Evolutionary conservation across 2,797 vertebrate species (phyloP).

Genomic region (Protosalanx chinensis): DNA sequence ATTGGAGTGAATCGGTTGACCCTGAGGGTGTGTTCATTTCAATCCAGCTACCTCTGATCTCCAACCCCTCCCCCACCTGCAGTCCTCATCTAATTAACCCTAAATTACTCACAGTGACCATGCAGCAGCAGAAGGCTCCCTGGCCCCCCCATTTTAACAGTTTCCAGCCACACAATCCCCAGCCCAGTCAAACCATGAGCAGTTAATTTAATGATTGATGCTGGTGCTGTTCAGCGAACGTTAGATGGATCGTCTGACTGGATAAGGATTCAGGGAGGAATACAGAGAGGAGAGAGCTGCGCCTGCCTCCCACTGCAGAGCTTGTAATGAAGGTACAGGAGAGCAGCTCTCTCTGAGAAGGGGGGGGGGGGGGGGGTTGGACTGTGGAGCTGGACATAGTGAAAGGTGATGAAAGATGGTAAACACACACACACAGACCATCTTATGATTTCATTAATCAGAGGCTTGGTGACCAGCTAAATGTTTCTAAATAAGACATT

Average conservation of each 20-base stretch:
- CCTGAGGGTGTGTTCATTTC: slow-evolving; percentile 45
- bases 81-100: slow-evolving; percentile 73
- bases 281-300: slow-evolving; percentile 9
- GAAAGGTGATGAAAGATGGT: slow-evolving; percentile 15
- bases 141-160: slow-evolving; percentile 22
- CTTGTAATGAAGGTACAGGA: slow-evolving; percentile 18
- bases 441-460: slow-evolving; percentile 35
- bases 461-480: slow-evolving; percentile 25
- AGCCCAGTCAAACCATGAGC: neutral
- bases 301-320: slow-evolving; percentile 4
- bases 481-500: slow-evolving; percentile 1
- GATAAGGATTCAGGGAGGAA: too few relatives aligned
- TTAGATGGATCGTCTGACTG: too few relatives aligned
- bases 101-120: slow-evolving; percentile 69
- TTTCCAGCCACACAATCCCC: slow-evolving; percentile 29
- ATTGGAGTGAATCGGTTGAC: slow-evolving; percentile 31
- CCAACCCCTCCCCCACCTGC: slow-evolving; percentile 64
- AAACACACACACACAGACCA: slow-evolving; percentile 3
- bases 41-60: slow-evolving; percentile 43
- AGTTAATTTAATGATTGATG: neutral
- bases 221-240: neutral
- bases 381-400: slow-evolving; percentile 14
- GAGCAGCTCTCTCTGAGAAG: neutral
- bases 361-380: neutral
- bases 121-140: slow-evolving; percentile 33